Conservation (phyloP, 1,140 invertebrate genomes). For the Chymomyza costata region DNA sequence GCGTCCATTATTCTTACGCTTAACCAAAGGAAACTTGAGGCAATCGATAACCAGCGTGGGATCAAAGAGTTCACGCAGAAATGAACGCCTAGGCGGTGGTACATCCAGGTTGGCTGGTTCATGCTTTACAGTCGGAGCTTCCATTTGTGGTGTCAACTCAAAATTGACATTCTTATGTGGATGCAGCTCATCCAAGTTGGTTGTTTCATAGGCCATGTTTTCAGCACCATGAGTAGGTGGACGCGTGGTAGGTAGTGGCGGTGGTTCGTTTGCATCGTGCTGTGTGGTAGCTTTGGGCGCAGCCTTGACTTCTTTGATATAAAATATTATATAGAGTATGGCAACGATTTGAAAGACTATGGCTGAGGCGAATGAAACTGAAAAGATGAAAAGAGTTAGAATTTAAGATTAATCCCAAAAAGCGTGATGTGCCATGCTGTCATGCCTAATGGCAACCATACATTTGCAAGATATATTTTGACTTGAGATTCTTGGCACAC, state of each 20-base stretch:
- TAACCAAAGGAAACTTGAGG: constrained; percentile 55
- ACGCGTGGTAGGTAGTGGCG: neutral
- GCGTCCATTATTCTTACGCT: constrained; percentile 60
- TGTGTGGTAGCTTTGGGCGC: constrained; percentile 10
- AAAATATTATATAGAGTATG: constrained; percentile 65
- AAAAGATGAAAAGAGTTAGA: neutral
- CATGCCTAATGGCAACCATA: too few relatives aligned
- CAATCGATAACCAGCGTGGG: constrained; percentile 63
- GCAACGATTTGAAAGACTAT: constrained; percentile 60
- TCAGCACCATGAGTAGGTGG: constrained; percentile 39
- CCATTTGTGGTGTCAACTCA: constrained; percentile 48
- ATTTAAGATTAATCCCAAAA: too few relatives aligned
- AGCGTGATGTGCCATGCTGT: too few relatives aligned
- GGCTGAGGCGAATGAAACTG: constrained; percentile 60
- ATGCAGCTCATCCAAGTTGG: constrained; percentile 44
- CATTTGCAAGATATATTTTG: neutral
- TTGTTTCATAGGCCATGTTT: constrained; percentile 63
- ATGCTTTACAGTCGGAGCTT: constrained; percentile 39
- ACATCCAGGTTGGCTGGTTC: constrained; percentile 10
- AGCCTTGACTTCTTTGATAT: constrained; percentile 61
- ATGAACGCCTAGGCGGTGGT: constrained; percentile 22
- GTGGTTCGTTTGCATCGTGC: constrained; percentile 1
- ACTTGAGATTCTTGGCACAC: too few relatives aligned
- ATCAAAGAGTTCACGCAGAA: constrained; percentile 64
- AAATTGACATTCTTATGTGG: constrained; percentile 51